Evolutionary conservation across 2,888 invertebrate species (phyloP), one percentile per base, ranked within the genome.

Genomic region (Cheilosia variabilis): DNA sequence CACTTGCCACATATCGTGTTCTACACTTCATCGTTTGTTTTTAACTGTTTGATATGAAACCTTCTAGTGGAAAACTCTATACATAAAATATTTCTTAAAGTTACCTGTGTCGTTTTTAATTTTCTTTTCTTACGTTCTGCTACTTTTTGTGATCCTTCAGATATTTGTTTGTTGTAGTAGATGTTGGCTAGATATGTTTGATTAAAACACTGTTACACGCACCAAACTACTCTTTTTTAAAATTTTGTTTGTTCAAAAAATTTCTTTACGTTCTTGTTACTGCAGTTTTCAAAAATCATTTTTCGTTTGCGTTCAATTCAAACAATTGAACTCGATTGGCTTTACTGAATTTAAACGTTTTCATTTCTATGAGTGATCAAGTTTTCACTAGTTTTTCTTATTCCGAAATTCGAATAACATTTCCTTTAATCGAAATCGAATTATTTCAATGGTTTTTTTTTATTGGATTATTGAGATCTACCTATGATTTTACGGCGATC

Each of bases 111-210:
- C 41, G 9, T 34, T 66, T 60, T 73, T 78, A 13, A 50, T 37
- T 66, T 31, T 37, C 27, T 24, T 52, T 24, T 52, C 6, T 24
- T 52, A 4, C 13, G 52, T 52, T 52, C 15, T 5, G 52, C 52
- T 37, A 63, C 45, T 62, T 50, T 47, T 53, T 58, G 57, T 41
- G 27, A 47, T 24, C 65, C 41, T 45, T 31, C 45, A 47, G 63
- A 24, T 50, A 57, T 22, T 65, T 57, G 15, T 65, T 55, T 37
- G 50, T 17, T 58, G 71, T 71, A 58, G 58, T 71, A 50, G 71
- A 50, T 71, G 50, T 37, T 71, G 45, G 47, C 17, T 50, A 60
- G 27, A 58, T 50, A 41, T 7, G 24, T 37, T 45, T 58, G 22
- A 52, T 24, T 45, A 69, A 37, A 47, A 45, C 53, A 55, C 73